Conservation (phyloP, 2,113 vertebrate genomes). For the Embiotoca jacksoni region DNA sequence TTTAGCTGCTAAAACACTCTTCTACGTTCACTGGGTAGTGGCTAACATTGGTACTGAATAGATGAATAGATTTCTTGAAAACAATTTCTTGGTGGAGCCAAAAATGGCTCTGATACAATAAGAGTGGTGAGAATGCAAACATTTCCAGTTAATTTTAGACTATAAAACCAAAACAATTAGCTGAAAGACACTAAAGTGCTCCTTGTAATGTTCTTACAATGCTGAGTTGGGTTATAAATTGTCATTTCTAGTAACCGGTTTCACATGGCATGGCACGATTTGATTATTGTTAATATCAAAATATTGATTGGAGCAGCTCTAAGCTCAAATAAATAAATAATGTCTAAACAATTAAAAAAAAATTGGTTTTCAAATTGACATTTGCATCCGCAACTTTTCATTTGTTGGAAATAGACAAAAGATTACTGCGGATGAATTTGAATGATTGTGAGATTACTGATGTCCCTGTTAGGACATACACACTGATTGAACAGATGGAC, state of each 20-base stretch:
- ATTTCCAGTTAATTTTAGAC: too few species aligned
- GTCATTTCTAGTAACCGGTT: too few species aligned
- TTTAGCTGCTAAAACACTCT: too few species aligned
- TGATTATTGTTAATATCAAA: too few species aligned
- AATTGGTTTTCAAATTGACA: not conserved
- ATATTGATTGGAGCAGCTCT: not conserved
- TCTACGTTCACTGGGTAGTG: not conserved
- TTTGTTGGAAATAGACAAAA: slow-evolving; percentile 12
- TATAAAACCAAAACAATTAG: accelerated
- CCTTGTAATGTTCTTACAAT: not conserved
- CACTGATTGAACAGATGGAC: slow-evolving; percentile 32
- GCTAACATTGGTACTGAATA: not conserved
- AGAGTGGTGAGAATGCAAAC: too few species aligned
- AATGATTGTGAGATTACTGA: slow-evolving; percentile 24
- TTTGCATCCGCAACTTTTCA: slow-evolving; percentile 8
- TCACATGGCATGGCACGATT: too few species aligned
- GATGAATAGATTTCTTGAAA: not conserved
- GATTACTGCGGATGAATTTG: slow-evolving; percentile 12
- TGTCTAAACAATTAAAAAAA: not conserved
- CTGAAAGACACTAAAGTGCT: not conserved
- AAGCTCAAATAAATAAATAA: not conserved
- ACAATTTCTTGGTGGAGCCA: not conserved
- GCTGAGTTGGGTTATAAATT: too few species aligned
- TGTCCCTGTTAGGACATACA: slow-evolving; percentile 14
- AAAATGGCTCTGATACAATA: not conserved